Evolutionary conservation across 2,797 vertebrate genomes (phyloP).

Genomic region (Crax fasciolata): DNA sequence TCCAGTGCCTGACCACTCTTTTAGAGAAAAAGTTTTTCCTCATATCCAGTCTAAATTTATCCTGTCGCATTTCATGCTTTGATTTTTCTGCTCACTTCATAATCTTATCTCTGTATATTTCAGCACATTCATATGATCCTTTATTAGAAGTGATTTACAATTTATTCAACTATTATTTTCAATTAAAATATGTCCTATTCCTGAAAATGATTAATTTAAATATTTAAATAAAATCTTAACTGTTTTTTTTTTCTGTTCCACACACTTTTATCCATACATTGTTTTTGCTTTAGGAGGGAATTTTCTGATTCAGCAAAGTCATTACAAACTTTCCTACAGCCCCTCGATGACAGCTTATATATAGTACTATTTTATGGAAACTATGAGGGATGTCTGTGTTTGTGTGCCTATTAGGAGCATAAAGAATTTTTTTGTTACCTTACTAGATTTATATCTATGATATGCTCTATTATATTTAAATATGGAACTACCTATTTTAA

Average conservation of each 20-base stretch:
- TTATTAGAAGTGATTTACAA: not conserved
- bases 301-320: not conserved
- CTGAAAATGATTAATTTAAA: not conserved
- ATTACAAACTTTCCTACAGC: not conserved
- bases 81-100: not conserved
- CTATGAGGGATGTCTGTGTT: not conserved
- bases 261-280: accelerated
- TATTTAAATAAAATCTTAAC: not conserved
- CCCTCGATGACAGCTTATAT: not conserved
- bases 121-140: not conserved
- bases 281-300: not conserved
- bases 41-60: too few species aligned
- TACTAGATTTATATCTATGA: not conserved
- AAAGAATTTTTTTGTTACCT: not conserved
- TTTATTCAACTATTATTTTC: not conserved
- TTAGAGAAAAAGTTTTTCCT: too few species aligned
- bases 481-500: slow-evolving; percentile 51
- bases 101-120: not conserved
- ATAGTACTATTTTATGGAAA: not conserved
- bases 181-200: not conserved
- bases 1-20: too few species aligned
- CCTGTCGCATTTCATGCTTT: too few species aligned
- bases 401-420: not conserved
- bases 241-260: not conserved
- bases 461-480: slow-evolving; percentile 49